A percentile compares a stretch with the other conserved stretches of the same genome.
phyloP scores from a whole-genome alignment of 2,113 vertebrate species.

The Petrocephalus zakoni region DNA sequence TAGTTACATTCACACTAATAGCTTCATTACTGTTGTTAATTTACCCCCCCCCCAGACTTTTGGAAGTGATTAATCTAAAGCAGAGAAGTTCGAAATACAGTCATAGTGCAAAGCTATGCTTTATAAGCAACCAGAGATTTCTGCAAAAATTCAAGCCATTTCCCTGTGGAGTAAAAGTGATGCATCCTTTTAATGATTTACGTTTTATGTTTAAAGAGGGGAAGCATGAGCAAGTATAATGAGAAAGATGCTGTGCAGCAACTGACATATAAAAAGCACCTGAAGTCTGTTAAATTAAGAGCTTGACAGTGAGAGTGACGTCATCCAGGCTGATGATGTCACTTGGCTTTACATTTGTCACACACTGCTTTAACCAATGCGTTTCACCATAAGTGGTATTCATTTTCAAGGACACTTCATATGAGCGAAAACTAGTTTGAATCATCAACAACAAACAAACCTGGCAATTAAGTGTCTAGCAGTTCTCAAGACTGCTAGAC shows the following conservation, averaged over 20 bases:
- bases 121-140: slow-evolving; percentile 31
- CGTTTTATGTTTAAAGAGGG: not conserved
- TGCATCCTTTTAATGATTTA: not conserved
- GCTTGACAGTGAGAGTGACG: not conserved
- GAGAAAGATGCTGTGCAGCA: not conserved
- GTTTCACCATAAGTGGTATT: not conserved
- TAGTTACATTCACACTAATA: slow-evolving; percentile 43
- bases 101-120: slow-evolving; percentile 33
- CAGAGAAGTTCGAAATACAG: slow-evolving; percentile 26
- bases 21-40: slow-evolving; percentile 44
- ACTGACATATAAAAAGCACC: not conserved
- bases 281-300: not conserved
- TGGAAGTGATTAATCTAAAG: slow-evolving; percentile 39
- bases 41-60: slow-evolving; percentile 41
- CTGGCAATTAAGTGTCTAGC: not conserved
- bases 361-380: not conserved
- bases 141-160: slow-evolving; percentile 3
- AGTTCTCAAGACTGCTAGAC: not conserved
- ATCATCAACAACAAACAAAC: not conserved
- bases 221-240: not conserved
- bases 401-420: not conserved
- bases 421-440: not conserved
- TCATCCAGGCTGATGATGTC: not conserved
- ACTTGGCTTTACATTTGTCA: not conserved
- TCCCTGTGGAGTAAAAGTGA: not conserved